A percentile compares a stretch with the other conserved stretches of the same genome.
Conservation (phyloP, 2,797 vertebrate species). For the Eurystomus glaucurus region DNA sequence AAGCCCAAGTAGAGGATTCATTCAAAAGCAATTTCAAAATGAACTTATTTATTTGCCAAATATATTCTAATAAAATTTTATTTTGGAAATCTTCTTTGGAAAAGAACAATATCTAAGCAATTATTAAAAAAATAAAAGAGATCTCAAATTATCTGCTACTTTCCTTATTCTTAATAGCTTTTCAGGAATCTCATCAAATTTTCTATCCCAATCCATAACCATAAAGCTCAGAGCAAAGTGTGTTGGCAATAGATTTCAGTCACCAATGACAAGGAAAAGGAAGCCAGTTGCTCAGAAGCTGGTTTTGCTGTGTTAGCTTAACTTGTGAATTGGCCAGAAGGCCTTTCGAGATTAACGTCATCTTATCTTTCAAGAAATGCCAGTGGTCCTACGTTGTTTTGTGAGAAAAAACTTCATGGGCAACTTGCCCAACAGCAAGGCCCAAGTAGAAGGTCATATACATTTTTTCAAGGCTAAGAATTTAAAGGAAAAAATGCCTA, state of each 20-base stretch:
- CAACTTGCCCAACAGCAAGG: neutral
- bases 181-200: neutral
- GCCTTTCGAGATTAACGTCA: neutral
- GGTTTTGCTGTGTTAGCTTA: neutral
- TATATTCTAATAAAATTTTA: neutral
- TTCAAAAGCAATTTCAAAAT: slow-evolving; percentile 1
- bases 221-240: neutral
- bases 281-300: neutral
- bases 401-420: neutral
- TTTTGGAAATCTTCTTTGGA: neutral
- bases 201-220: neutral
- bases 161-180: neutral
- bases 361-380: neutral
- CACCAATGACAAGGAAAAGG: neutral
- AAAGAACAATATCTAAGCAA: neutral
- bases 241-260: neutral
- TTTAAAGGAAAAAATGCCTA: neutral
- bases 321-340: neutral
- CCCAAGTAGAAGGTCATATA: neutral
- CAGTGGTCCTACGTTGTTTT: neutral
- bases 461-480: neutral
- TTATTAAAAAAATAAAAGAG: neutral
- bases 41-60: neutral
- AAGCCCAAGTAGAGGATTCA: neutral
- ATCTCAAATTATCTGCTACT: neutral